These are phyloP conservation scores for Tetragnatha versicolor DNA, from an alignment of 1,140 invertebrate genomes.

Conservation along the genomic window DNA sequence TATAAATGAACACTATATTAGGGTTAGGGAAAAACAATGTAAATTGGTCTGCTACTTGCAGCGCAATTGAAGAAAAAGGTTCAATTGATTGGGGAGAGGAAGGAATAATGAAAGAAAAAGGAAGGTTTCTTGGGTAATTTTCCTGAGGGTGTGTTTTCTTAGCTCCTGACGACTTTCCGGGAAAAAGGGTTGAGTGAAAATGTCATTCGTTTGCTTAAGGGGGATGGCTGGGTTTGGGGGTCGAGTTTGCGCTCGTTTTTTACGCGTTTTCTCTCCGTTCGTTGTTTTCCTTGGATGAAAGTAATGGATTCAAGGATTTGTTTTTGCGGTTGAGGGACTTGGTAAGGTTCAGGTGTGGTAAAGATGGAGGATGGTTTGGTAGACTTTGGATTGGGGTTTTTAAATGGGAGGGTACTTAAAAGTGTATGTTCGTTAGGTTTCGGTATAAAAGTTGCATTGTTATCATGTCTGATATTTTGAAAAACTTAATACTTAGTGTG, in stretches of 20 bases:
- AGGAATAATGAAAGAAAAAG: constrained; percentile 6
- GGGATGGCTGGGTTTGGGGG: not conserved
- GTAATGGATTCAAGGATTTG: constrained; percentile 28
- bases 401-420: too few species aligned
- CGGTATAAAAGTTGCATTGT: too few species aligned
- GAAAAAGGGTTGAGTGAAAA: constrained; percentile 45
- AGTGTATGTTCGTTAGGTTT: too few species aligned
- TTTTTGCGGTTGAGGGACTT: constrained; percentile 17
- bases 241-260: not conserved
- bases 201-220: constrained; percentile 49
- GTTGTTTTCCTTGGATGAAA: constrained; percentile 20
- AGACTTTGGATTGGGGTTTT: too few species aligned
- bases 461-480: too few species aligned
- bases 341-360: too few species aligned
- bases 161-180: constrained; percentile 33
- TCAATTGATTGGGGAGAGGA: too few species aligned
- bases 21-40: constrained; percentile 1
- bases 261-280: constrained; percentile 2
- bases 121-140: constrained; percentile 24
- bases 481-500: too few species aligned
- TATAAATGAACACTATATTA: too few species aligned
- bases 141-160: constrained; percentile 41
- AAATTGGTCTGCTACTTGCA: constrained; percentile 34
- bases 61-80: too few species aligned
- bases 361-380: too few species aligned